A percentile compares a stretch with the other conserved stretches of the same genome.
Evolutionary conservation across 2,888 invertebrate genomes (phyloP).

Genomic region (Drosophila falleni): DNA sequence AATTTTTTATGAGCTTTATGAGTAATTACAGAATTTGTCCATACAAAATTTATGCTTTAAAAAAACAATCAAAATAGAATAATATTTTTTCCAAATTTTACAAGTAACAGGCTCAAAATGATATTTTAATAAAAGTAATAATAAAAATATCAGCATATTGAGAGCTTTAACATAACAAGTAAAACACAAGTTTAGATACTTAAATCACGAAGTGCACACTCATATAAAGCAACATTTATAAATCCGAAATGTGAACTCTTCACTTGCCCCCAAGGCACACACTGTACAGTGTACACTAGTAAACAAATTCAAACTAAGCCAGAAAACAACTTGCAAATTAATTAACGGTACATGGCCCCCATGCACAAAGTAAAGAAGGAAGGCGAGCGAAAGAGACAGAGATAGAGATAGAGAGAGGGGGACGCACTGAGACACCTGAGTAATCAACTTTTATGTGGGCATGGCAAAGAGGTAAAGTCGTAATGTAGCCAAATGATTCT

Average conservation of each 20-base stretch:
- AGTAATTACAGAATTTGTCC: too few species aligned
- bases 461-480: slow-evolving; percentile 51
- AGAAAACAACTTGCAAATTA: slow-evolving; percentile 69
- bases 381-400: neutral
- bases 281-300: slow-evolving; percentile 28
- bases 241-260: slow-evolving; percentile 10
- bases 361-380: slow-evolving; percentile 27
- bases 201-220: slow-evolving; percentile 8
- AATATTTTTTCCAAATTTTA: too few species aligned
- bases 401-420: slow-evolving; percentile 4
- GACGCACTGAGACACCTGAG: slow-evolving; percentile 68
- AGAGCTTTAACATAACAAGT: too few species aligned
- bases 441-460: slow-evolving; percentile 77
- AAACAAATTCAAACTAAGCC: slow-evolving; percentile 51
- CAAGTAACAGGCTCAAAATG: too few species aligned
- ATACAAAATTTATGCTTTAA: too few species aligned
- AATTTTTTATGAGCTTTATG: too few species aligned
- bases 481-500: slow-evolving; percentile 49
- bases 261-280: slow-evolving; percentile 16
- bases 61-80: too few species aligned
- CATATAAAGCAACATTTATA: slow-evolving; percentile 21
- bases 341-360: slow-evolving; percentile 73
- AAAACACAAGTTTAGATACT: neutral
- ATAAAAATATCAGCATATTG: too few species aligned
- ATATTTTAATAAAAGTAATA: too few species aligned